Base-by-base conservation (phyloP, 92 coral and sea anemone species). In the Siderastrea siderea region DNA sequence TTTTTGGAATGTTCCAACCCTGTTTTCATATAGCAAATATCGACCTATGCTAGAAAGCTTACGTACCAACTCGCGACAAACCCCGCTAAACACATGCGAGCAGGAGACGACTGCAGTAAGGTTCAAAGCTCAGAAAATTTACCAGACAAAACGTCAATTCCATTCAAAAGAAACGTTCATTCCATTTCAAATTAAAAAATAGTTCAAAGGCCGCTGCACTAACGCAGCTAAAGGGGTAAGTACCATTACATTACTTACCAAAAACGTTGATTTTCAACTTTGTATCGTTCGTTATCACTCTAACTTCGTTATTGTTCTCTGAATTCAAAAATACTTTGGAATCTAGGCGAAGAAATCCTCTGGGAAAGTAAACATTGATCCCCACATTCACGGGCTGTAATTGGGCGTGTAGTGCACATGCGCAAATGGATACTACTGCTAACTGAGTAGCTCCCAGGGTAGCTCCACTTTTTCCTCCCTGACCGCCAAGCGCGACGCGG, bases 321-420 rank as follows among this genome's bases (percentile, higher is more conserved):
- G 93, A 84, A 45, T 80, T 85, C 63, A 89, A 17, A 66, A 94
- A 92, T 17, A 94, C 86, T 26, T 16, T 80, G 19, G 91, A 76
- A 38, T 90, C 91, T 5, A 89, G 74, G 16, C 81, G 71, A 13
- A 94, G 58, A 71, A 94, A 92, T 68, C 94, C 98, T 3, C 65
- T 64, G 51, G 95, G 95, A 10, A 89, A 87, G 19, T 84, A 85
- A 4, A 94, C 92, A 68, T 71, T 73, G 53, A 94, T 86, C 17
- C 92, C 94, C 68, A 90, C 92, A 5, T 77, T 87, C 2, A 69
- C 5, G 6, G 75, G 63, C 51, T 50, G 69, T 68, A 84, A 62
- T 52, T 83, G 92, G 60, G 91, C 94, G 65, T 93, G 94, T 47
- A 71, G 43, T 8, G 82, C 89, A 78, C 94, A 94, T 76, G 93